phyloP scores from a whole-genome alignment of 2,888 invertebrate species.

The Hydrotaea cyrtoneurina region DNA sequence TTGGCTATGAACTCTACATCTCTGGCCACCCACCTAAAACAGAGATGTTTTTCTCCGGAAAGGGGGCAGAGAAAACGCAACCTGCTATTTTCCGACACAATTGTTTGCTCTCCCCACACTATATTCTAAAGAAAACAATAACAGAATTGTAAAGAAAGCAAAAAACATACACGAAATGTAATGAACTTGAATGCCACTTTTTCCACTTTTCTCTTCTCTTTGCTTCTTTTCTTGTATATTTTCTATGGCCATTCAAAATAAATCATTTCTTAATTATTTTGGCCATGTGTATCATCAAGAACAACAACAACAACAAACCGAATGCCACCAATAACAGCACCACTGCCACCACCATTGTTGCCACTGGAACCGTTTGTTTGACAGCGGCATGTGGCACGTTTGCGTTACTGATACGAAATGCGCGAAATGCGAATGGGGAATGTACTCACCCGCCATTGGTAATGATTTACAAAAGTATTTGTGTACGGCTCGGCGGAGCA shows the following conservation, averaged over 20 bases:
- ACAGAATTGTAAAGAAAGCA: not conserved
- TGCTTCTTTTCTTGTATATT: constrained; percentile 4
- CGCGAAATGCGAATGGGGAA: not conserved
- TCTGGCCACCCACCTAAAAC: not conserved
- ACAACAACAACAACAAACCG: not conserved
- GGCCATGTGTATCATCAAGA: constrained; percentile 51
- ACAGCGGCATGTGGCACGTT: not conserved
- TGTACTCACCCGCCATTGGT: not conserved
- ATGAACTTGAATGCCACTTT: constrained; percentile 55
- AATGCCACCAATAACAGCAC: no score
- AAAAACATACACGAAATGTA: not conserved
- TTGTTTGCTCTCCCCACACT: constrained; percentile 17
- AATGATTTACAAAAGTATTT: constrained; percentile 1
- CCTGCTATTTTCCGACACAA: not conserved
- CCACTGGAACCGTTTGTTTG: not conserved
- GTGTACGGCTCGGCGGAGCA: not conserved
- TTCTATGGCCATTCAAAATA: constrained; percentile 30
- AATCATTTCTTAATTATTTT: constrained; percentile 52
- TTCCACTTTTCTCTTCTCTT: not conserved
- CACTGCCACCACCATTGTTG: not conserved
- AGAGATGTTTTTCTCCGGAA: not conserved
- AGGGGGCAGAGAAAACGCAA: not conserved
- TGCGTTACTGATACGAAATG: not conserved
- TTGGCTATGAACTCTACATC: not conserved
- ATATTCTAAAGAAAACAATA: not conserved